phyloP scores from a whole-genome alignment of 2,797 vertebrate species.

The Lutra lutra region DNA sequence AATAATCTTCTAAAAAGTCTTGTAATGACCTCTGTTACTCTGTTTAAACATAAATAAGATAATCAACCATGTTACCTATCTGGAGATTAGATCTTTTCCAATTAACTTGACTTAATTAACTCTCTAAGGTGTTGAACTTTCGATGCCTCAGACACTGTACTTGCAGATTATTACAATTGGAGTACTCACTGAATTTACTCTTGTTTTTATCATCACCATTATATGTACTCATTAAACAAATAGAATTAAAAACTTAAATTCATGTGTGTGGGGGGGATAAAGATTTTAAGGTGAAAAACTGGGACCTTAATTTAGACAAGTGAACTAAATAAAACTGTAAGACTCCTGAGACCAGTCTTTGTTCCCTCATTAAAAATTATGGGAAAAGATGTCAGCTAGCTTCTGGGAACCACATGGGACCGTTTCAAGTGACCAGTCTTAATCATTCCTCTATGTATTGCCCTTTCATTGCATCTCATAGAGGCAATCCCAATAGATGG shows the following conservation, averaged over 20 bases:
- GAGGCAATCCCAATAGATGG: background rate
- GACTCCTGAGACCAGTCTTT: conserved; percentile 53
- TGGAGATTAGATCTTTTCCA: conserved; percentile 86
- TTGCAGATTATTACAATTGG: conserved; percentile 81
- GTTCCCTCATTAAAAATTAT: conserved; percentile 61
- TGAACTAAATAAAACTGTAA: conserved; percentile 70
- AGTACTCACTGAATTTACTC: conserved; percentile 79
- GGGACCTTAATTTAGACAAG: conserved; percentile 7
- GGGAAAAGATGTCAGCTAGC: conserved; percentile 33
- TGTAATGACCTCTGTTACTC: conserved; percentile 83
- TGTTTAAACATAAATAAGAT: conserved; percentile 85
- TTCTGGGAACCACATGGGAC: background rate
- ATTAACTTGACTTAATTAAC: conserved; percentile 88
- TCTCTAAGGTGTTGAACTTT: conserved; percentile 88
- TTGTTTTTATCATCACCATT: conserved; percentile 76
- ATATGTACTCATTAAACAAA: conserved; percentile 80
- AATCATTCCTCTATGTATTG: conserved; percentile 7
- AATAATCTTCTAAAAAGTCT: conserved; percentile 83
- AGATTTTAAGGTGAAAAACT: conserved; percentile 73
- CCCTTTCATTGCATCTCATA: background rate
- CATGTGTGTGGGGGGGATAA: conserved; percentile 65
- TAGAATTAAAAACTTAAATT: conserved; percentile 76
- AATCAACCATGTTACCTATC: conserved; percentile 84
- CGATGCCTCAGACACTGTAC: conserved; percentile 76
- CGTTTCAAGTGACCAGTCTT: conserved; percentile 37